Evolutionary conservation across 2,797 vertebrate genomes (phyloP).

Genomic region (Thunnus albacares): DNA sequence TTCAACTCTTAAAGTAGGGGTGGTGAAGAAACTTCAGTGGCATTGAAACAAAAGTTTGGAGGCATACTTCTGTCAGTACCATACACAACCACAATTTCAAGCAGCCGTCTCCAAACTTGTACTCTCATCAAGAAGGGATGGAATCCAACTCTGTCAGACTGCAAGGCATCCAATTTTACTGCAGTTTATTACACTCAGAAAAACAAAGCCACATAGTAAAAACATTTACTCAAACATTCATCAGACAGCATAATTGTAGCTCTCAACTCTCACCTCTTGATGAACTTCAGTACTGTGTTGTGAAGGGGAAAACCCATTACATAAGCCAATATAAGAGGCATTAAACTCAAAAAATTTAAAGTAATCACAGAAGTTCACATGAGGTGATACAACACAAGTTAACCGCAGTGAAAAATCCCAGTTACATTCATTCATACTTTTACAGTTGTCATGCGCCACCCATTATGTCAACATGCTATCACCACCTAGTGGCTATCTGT

Average conservation of each 20-base stretch:
- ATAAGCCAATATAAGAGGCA: not conserved
- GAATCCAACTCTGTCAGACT: not conserved
- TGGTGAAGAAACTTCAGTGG: not conserved
- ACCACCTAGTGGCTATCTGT: constrained; percentile 67
- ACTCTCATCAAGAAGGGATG: not conserved
- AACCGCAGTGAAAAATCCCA: not conserved
- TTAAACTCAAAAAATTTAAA: not conserved
- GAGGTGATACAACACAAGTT: not conserved
- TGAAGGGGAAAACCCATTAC: not conserved
- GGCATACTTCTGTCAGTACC: not conserved
- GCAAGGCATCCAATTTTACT: not conserved
- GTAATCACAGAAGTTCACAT: not conserved
- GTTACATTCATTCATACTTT: not conserved
- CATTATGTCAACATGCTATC: constrained; percentile 9
- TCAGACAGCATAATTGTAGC: not conserved
- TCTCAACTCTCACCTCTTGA: not conserved
- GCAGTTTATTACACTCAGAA: not conserved
- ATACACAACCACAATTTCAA: not conserved
- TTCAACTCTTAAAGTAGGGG: not conserved
- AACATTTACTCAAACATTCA: constrained; percentile 13
- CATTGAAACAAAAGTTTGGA: not conserved
- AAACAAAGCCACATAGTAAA: not conserved
- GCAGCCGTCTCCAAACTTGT: not conserved
- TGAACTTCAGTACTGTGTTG: not conserved
- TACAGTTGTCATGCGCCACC: not conserved